Conservation (phyloP, 2,797 vertebrate species). For the Bucorvus abyssinicus region DNA sequence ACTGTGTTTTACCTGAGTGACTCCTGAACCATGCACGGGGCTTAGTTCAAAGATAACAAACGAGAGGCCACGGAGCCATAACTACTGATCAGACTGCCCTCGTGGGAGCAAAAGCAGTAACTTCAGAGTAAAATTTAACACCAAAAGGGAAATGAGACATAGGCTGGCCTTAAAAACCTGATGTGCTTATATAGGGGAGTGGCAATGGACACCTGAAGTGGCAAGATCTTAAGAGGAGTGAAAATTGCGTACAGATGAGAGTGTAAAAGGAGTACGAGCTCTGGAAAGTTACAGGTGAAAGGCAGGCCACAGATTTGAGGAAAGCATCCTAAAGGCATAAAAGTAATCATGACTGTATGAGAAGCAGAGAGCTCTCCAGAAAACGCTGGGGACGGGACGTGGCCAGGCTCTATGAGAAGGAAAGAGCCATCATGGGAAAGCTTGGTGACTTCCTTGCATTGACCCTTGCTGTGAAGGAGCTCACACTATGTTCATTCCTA, state of each 20-base stretch:
- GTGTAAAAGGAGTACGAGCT: neutral
- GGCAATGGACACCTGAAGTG: neutral
- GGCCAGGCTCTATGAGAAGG: neutral
- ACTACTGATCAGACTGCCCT: neutral
- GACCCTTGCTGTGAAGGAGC: neutral
- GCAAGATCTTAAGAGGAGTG: neutral
- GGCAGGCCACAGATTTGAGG: neutral
- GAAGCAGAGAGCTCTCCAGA: neutral
- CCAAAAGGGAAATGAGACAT: neutral
- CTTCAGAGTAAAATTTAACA: neutral
- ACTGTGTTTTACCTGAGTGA: rapidly evolving
- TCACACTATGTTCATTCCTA: neutral
- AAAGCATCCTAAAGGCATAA: neutral
- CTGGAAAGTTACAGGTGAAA: neutral
- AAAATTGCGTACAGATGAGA: neutral
- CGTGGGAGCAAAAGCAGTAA: neutral
- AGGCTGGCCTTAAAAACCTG: neutral
- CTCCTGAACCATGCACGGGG: rapidly evolving
- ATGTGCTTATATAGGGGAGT: neutral
- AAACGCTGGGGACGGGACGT: neutral
- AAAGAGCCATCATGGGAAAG: neutral
- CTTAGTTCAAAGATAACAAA: neutral
- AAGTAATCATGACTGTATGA: neutral
- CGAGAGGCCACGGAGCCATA: neutral
- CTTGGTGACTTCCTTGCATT: neutral